phyloP scores from a whole-genome alignment of 1,140 invertebrate genomes.

The Drosophila fuyamai region DNA sequence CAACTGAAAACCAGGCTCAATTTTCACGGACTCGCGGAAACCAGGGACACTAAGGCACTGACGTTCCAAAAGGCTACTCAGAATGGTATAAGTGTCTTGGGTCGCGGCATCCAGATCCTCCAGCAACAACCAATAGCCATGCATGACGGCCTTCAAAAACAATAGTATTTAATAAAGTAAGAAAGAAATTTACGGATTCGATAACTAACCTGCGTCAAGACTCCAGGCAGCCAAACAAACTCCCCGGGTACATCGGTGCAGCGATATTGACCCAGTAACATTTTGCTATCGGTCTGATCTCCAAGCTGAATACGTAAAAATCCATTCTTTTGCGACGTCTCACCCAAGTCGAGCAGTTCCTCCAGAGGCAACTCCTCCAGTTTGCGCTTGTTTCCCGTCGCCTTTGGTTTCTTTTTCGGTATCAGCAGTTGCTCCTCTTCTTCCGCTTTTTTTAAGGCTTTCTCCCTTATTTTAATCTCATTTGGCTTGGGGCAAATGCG shows the following conservation, averaged over 20 bases:
- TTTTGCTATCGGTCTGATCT: constrained; percentile 99
- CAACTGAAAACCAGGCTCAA: constrained; percentile 94
- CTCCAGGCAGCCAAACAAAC: constrained; percentile 98
- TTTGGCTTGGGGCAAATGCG: constrained; percentile 84
- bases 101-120: constrained; percentile 98
- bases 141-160: constrained; percentile 90
- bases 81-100: constrained; percentile 95
- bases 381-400: constrained; percentile 48
- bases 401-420: constrained; percentile 52
- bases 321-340: constrained; percentile 55
- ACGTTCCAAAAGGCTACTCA: constrained; percentile 94
- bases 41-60: constrained; percentile 93
- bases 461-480: constrained; percentile 42
- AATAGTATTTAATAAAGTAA: not conserved
- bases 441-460: constrained; percentile 16
- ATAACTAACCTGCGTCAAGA: constrained; percentile 90
- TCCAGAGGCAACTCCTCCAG: constrained; percentile 30
- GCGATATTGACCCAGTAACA: constrained; percentile 96
- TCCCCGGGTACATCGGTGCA: constrained; percentile 98
- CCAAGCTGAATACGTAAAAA: constrained; percentile 92
- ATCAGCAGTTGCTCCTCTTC: constrained; percentile 52
- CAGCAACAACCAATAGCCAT: constrained; percentile 96
- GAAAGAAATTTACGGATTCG: not conserved
- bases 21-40: constrained; percentile 91
- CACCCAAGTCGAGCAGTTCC: constrained; percentile 49